Evolutionary conservation across 2,888 invertebrate genomes (phyloP).

Genomic region (Nomada fabriciana): DNA sequence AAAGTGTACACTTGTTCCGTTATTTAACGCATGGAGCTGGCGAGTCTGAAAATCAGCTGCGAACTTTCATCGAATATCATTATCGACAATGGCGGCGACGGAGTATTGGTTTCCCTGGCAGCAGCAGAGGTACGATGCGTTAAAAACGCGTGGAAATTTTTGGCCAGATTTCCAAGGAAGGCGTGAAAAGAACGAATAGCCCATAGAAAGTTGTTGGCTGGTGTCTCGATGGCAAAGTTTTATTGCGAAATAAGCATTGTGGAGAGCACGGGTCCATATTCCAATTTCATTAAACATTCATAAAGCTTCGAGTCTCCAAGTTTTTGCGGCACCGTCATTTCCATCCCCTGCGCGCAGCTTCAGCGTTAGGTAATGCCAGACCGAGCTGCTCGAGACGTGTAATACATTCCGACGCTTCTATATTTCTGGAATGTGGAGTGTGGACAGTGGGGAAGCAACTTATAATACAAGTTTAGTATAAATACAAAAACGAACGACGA

Average conservation of each 20-base stretch:
- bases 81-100: not conserved
- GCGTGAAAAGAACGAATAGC: slow-evolving; percentile 48
- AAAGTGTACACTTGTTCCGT: not conserved
- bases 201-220: slow-evolving; percentile 34
- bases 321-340: slow-evolving; percentile 30
- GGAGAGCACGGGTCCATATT: slow-evolving; percentile 62
- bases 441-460: too few species aligned
- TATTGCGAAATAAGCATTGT: slow-evolving; percentile 66
- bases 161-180: slow-evolving; percentile 8
- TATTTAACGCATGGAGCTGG: not conserved
- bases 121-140: not conserved
- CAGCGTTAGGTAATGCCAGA: slow-evolving; percentile 26
- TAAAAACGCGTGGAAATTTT: slow-evolving; percentile 34
- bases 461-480: too few species aligned
- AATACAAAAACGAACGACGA: too few species aligned
- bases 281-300: slow-evolving; percentile 70
- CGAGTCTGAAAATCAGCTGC: not conserved
- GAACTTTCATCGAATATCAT: not conserved
- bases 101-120: not conserved
- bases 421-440: not conserved
- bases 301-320: slow-evolving; percentile 57
- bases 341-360: not conserved
- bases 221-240: slow-evolving; percentile 44
- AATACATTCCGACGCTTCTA: not conserved
- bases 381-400: not conserved